Percentiles rank a stretch among this genome's conserved stretches.
Evolutionary conservation across 2,113 vertebrate species (phyloP).

Genomic region (Corythornis cristatus): DNA sequence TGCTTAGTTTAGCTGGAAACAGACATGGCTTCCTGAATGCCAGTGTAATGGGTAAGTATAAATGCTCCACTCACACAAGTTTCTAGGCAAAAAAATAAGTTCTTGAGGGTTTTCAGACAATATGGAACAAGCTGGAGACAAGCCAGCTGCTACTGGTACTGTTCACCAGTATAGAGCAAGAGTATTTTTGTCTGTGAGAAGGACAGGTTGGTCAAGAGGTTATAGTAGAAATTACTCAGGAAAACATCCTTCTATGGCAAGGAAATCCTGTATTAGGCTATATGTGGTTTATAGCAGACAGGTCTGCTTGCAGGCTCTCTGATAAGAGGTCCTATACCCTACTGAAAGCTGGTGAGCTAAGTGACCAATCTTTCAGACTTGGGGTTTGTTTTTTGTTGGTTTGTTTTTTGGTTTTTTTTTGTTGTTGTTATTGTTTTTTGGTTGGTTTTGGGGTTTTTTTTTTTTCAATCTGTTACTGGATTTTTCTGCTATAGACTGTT

Average conservation of each 20-base stretch:
- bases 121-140: neutral
- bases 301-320: neutral
- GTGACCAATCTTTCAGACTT: neutral
- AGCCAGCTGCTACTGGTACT: neutral
- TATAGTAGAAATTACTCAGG: neutral
- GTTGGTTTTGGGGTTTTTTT: neutral
- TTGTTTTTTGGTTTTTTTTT: no score
- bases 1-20: slow-evolving; percentile 10
- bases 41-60: neutral
- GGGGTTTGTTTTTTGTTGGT: no score
- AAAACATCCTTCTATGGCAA: slow-evolving; percentile 5
- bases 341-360: neutral
- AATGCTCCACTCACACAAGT: neutral
- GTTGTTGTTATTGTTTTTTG: no score
- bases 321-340: neutral
- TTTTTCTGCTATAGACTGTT: neutral
- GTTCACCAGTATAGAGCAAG: neutral
- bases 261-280: slow-evolving; percentile 53
- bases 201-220: neutral
- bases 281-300: neutral
- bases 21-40: neutral
- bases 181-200: neutral
- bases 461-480: neutral
- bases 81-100: neutral
- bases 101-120: neutral